Evolutionary conservation across 2,797 vertebrate species (phyloP), one percentile per base, ranked within the genome.

Genomic region (Monodelphis domestica): DNA sequence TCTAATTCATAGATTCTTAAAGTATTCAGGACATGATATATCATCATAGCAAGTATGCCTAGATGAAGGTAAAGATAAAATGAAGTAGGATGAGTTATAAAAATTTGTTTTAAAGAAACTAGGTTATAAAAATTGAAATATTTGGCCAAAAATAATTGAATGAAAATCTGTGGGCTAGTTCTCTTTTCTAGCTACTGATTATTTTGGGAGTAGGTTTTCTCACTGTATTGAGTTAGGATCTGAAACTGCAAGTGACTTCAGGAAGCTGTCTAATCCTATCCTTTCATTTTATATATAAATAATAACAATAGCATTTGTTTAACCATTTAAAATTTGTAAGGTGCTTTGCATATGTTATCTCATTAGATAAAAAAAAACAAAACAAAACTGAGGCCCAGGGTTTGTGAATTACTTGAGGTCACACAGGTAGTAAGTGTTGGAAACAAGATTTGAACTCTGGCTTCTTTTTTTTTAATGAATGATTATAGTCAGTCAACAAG

Each of bases 111-210:
- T 90, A 90, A 94, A 84, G 38, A 95, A 91, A 89, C 24, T 91
- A 89, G 28, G 91, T 52, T 92, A 52, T 55, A 87, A 33, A 84
- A 84, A 12, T 50, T 84, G 38, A 94, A 15, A 24, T 1, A 1
- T 94, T 63, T 91, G 95, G 59, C 84, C 91, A 97, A 93, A 96
- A 96, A 53, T 94, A 94, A 96, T 94, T 96, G 95, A 94, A 88
- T 91, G 97, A 95, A 94, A 95, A 94, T 90, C 94, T 97, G 95
- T 96, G 92, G 92, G 54, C 90, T 91, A 94, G 63, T 57, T 97
- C 94, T 87, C 56, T 96, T 89, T 94, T 94, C 94, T 97, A 96
- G 94, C 92, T 87, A 9, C 53, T 33, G 95, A 98, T 91, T 93
- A 54, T 95, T 88, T 97, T 97, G 92, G 94, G 96, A 93, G 96